phyloP scores from a whole-genome alignment of 2,888 invertebrate species.

The Allacma fusca region DNA sequence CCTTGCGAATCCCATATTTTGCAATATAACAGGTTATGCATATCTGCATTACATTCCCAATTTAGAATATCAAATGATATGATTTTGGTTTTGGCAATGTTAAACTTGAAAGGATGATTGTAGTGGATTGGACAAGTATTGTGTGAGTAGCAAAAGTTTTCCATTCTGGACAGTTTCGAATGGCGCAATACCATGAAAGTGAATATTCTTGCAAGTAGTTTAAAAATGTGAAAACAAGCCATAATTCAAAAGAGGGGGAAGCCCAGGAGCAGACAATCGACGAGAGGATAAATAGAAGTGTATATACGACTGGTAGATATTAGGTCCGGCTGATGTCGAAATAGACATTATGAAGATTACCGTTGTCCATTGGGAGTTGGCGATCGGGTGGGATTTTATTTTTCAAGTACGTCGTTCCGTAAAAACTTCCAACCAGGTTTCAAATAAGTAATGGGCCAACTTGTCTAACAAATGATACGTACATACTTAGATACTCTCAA shows the following conservation, averaged over 20 bases:
- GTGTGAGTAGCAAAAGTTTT: no score
- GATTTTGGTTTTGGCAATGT: constrained; percentile 3
- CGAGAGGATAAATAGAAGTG: not conserved
- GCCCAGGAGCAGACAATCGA: not conserved
- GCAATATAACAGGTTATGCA: constrained; percentile 3
- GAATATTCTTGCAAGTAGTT: constrained; percentile 6
- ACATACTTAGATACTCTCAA: not conserved
- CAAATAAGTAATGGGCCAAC: constrained; percentile 5
- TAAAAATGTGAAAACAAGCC: constrained; percentile 14
- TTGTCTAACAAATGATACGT: not conserved
- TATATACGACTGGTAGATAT: constrained; percentile 16
- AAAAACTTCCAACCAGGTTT: constrained; percentile 6
- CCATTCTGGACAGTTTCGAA: not conserved
- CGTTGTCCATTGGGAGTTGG: constrained; percentile 31
- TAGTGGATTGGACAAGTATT: no score
- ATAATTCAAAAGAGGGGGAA: not conserved
- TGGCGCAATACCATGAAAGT: constrained; percentile 10
- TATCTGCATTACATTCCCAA: not conserved
- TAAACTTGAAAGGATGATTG: not conserved
- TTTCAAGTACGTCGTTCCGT: constrained; percentile 23
- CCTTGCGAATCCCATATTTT: not conserved
- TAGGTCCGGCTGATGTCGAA: constrained; percentile 39
- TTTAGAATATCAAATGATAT: constrained; percentile 1
- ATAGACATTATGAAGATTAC: constrained; percentile 40
- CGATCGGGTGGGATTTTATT: constrained; percentile 40